These are phyloP conservation scores for Apis cerana DNA, from an alignment of 1,140 invertebrate genomes.

Conservation along the genomic window DNA sequence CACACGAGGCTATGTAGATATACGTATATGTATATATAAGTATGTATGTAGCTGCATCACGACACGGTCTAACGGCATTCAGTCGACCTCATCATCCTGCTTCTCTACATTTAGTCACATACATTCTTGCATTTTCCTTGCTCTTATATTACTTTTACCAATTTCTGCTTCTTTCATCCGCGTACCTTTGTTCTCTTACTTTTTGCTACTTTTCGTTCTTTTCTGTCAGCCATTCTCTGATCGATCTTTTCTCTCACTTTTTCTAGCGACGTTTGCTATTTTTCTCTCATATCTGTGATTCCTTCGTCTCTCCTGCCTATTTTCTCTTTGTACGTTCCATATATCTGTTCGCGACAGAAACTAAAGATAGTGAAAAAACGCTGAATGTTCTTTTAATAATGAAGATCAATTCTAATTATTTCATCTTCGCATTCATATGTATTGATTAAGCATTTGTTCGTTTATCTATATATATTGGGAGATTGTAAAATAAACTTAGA, in stretches of 20 bases:
- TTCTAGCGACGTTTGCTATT: neutral
- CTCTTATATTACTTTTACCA: constrained; percentile 28
- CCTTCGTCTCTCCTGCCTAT: neutral
- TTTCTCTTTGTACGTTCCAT: neutral
- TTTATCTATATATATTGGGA: neutral
- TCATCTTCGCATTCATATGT: neutral
- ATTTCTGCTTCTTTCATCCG: constrained; percentile 17
- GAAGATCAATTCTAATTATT: constrained; percentile 11
- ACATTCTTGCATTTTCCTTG: constrained; percentile 37
- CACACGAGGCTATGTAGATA: constrained; percentile 17
- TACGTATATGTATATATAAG: no score
- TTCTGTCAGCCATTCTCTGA: neutral
- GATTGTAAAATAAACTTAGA: neutral
- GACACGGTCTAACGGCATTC: constrained; percentile 64
- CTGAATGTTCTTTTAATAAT: neutral
- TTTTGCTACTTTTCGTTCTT: constrained; percentile 1
- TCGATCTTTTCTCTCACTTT: neutral
- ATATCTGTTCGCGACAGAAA: constrained; percentile 16
- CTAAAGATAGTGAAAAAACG: neutral
- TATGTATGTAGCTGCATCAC: constrained; percentile 30
- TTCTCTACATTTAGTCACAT: constrained; percentile 21
- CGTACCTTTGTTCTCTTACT: constrained; percentile 10
- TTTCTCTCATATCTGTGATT: neutral
- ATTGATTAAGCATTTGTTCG: neutral
- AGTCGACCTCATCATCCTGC: constrained; percentile 58